A percentile compares a stretch with the other conserved stretches of the same genome.
Conservation (phyloP, 2,113 vertebrate genomes). For the Oenanthe oenanthe region DNA sequence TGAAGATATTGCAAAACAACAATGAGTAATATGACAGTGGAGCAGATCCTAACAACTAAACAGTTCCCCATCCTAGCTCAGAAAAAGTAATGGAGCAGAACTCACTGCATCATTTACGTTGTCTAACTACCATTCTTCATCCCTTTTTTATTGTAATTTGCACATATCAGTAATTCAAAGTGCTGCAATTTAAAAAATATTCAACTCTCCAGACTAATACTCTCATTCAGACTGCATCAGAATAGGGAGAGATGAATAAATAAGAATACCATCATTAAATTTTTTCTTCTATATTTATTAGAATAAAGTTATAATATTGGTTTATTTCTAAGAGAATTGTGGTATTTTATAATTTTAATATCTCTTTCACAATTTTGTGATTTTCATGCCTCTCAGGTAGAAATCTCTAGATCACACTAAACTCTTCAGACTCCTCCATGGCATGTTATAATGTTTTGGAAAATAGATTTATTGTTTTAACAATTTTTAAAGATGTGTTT, state of each 20-base stretch:
- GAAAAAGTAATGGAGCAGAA: constrained; percentile 47
- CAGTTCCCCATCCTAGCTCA: background rate
- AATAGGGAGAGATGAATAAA: constrained; percentile 15
- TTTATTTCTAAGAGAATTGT: background rate
- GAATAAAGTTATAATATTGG: background rate
- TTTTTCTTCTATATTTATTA: background rate
- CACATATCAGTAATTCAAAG: constrained; percentile 29
- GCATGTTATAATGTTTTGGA: background rate
- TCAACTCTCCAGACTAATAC: constrained; percentile 1
- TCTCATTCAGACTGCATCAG: background rate
- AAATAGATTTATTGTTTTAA: background rate
- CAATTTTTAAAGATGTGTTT: background rate
- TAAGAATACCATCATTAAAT: background rate
- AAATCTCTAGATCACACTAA: background rate
- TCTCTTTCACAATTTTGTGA: background rate
- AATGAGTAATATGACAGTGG: background rate
- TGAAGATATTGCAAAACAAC: background rate
- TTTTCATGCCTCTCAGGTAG: background rate
- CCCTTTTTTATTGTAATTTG: constrained; percentile 35
- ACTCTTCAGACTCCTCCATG: background rate
- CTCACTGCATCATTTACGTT: constrained; percentile 40
- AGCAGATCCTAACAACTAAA: constrained; percentile 5
- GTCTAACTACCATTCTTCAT: constrained; percentile 33
- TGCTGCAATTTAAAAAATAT: constrained; percentile 18
- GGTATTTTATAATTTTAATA: background rate